Percentiles rank a stretch among this genome's conserved stretches.
Evolutionary conservation across 1,140 invertebrate genomes (phyloP).

Genomic region (Hylaeus anthracinus): DNA sequence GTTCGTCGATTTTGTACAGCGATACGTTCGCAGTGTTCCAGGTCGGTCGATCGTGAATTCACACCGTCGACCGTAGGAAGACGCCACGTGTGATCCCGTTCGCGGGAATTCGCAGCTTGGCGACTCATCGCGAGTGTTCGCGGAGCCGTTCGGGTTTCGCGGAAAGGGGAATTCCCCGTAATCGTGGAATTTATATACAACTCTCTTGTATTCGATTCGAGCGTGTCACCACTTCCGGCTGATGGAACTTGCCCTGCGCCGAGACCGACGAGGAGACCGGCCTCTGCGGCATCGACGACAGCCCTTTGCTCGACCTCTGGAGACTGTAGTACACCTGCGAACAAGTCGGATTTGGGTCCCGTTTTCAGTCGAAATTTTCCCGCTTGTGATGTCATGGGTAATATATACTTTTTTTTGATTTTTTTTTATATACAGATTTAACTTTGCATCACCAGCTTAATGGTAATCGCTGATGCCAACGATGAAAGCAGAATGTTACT

Average conservation of each 20-base stretch:
- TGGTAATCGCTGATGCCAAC: too few relatives aligned
- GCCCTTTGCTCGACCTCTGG: conserved; percentile 84
- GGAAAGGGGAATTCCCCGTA: conserved; percentile 20
- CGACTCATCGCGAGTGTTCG: neutral
- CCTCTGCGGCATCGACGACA: conserved; percentile 79
- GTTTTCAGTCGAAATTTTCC: neutral
- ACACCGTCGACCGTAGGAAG: conserved; percentile 38
- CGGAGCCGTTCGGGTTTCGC: neutral
- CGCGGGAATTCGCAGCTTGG: neutral
- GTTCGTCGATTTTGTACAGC: conserved; percentile 50
- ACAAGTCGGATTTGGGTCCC: conserved; percentile 13
- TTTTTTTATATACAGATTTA: too few relatives aligned
- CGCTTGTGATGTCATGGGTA: too few relatives aligned
- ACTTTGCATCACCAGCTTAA: too few relatives aligned
- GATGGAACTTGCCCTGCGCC: conserved; percentile 80
- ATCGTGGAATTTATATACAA: conserved; percentile 86
- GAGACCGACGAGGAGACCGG: conserved; percentile 74
- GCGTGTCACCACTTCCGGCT: conserved; percentile 90
- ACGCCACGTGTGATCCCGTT: conserved; percentile 21
- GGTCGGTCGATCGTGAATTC: conserved; percentile 2
- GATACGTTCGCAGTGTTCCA: conserved; percentile 26
- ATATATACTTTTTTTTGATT: too few relatives aligned
- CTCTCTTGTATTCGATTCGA: conserved; percentile 92
- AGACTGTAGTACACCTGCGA: conserved; percentile 85
- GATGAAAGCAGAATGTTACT: too few relatives aligned